phyloP scores from a whole-genome alignment of 2,888 invertebrate species.

The Ormyrus thymus region DNA sequence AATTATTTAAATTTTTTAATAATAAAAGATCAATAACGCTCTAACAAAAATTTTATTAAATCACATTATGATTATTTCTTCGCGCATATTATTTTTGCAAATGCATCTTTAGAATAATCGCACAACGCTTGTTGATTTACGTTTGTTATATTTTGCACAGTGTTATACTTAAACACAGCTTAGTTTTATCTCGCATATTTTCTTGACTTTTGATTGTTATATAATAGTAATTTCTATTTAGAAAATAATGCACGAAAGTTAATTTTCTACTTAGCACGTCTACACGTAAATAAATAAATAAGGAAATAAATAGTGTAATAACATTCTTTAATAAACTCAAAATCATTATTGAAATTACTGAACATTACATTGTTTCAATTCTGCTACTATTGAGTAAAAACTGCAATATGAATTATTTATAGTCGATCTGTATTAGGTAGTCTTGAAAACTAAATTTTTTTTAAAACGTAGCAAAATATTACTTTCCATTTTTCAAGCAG shows the following conservation, averaged over 20 bases:
- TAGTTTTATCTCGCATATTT: background rate
- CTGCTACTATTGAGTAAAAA: background rate
- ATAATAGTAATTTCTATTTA: slow-evolving; percentile 8
- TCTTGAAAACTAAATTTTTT: too few relatives aligned
- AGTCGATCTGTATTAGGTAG: too few relatives aligned
- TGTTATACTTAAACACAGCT: background rate
- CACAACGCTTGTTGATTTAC: background rate
- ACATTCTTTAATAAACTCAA: too few relatives aligned
- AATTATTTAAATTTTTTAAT: slow-evolving; percentile 9
- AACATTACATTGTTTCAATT: too few relatives aligned
- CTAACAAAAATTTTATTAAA: slow-evolving; percentile 5
- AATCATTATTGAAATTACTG: too few relatives aligned
- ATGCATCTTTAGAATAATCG: background rate
- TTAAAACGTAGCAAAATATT: too few relatives aligned
- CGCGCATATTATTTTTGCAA: background rate
- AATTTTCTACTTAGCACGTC: too few relatives aligned
- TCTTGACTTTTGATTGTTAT: background rate
- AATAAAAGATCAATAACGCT: slow-evolving; percentile 44
- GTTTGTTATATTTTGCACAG: background rate
- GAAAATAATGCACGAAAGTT: too few relatives aligned
- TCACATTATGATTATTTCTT: background rate
- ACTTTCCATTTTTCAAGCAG: too few relatives aligned
- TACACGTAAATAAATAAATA: slow-evolving; percentile 3
- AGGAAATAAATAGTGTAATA: too few relatives aligned
- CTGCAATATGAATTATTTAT: too few relatives aligned